Percentiles rank a stretch among this genome's conserved stretches.
Evolutionary conservation across 2,113 vertebrate genomes (phyloP).

Genomic region (Onychostruthus taczanowskii): DNA sequence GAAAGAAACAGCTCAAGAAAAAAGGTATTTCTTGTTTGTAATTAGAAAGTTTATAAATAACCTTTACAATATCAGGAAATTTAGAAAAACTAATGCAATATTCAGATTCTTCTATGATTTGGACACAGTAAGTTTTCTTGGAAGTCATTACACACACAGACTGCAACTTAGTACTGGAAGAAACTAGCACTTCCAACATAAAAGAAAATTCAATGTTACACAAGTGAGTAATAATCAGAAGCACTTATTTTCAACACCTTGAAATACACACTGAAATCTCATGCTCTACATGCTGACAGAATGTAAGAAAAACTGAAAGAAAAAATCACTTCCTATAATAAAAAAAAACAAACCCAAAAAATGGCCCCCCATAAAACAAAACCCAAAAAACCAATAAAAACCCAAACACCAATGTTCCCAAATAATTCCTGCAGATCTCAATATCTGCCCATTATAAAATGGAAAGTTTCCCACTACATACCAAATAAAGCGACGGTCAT

Average conservation of each 20-base stretch:
- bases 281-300: neutral
- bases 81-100: neutral
- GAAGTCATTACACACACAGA: neutral
- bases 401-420: neutral
- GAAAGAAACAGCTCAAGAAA: neutral
- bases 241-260: neutral
- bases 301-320: neutral
- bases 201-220: neutral
- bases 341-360: neutral
- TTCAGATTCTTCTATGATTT: neutral
- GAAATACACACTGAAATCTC: neutral
- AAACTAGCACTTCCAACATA: neutral
- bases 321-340: neutral
- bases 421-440: neutral
- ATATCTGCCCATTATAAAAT: neutral
- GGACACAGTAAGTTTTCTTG: neutral
- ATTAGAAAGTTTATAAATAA: neutral
- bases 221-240: neutral
- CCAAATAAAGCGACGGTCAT: neutral
- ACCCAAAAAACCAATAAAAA: neutral
- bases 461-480: neutral
- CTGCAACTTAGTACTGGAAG: neutral
- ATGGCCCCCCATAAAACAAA: neutral
- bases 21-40: neutral
- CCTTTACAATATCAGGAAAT: neutral